Evolutionary conservation across 2,113 vertebrate genomes (phyloP), one percentile per base, ranked within the genome.

Genomic region (Cyanistes caeruleus): DNA sequence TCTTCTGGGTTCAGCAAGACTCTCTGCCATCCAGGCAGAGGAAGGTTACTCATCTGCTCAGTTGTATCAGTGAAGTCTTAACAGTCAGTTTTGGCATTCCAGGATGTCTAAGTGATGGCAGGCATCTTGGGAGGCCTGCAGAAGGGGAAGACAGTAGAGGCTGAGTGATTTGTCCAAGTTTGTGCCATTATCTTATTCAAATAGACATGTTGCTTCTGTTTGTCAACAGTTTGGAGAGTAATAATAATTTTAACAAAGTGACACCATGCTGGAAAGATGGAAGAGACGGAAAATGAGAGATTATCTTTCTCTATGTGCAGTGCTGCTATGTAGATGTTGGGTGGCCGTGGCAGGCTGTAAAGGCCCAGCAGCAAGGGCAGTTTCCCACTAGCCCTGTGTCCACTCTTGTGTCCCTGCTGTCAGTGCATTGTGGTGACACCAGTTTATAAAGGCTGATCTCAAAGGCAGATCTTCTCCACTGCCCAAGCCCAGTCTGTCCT

Each of bases 31-130:
- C 28, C 59, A 58, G 58, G 55, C 31, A 79, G 39, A 25, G 39
- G 55, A 77, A 58, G 39, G 52, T 78, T 53, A 59, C 55, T 84
- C 43, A 15, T 77, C 68, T 93, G 68, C 86, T 89, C 52, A 16
- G 23, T 51, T 2, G 0, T 67, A 15, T 46, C 33, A 48, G 7
- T 33, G 60, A 68, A 68, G 28, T 46, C 87, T 88, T 62, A 51
- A 10, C 59, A 62, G 56, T 33, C 3, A 2, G 27, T 79, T 90
- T 83, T 90, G 77, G 59, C 24, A 21, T 93, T 64, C 69, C 10
- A 3, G 44, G 56, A 37, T 82, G 63, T 41, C 69, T 1, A 0
- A 52, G 41, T 0, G 0, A 25, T 43, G 22, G 56, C 20, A 68
- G n/a, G 19, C n/a, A 15, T 65, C 44, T 49, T 77, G 78, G 53